A percentile compares a stretch with the other conserved stretches of the same genome.
These are phyloP conservation scores for Drosophila arizonae DNA, from an alignment of 1,140 invertebrate genomes.

Conservation along the genomic window DNA sequence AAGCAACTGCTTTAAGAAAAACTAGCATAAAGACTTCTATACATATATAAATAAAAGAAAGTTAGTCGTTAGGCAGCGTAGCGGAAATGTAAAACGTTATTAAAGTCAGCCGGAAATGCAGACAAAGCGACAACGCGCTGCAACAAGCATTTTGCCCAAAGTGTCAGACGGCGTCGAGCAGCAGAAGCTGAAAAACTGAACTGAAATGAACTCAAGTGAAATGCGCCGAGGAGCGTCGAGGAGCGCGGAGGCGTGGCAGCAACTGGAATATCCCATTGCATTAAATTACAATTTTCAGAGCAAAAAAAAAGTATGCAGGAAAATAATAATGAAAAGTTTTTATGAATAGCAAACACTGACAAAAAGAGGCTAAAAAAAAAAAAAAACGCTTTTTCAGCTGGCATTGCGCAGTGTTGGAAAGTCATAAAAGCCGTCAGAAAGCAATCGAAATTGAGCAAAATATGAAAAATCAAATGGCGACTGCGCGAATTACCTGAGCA, in stretches of 20 bases:
- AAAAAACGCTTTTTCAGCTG: not conserved
- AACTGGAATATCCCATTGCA: conserved; percentile 3
- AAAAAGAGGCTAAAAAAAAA: not conserved
- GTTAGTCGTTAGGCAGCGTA: conserved; percentile 13
- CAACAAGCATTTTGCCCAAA: conserved; percentile 64
- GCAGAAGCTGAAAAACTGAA: conserved; percentile 18
- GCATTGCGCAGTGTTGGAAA: conserved; percentile 12
- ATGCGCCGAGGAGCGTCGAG: conserved; percentile 20
- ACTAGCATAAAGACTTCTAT: conserved; percentile 40
- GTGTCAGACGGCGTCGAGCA: conserved; percentile 51
- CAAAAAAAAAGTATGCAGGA: conserved; percentile 26
- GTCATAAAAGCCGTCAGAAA: not conserved
- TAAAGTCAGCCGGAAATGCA: conserved; percentile 75
- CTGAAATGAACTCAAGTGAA: conserved; percentile 49
- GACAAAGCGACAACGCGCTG: conserved; percentile 74
- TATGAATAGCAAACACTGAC: conserved; percentile 15
- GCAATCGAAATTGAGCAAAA: conserved; percentile 15
- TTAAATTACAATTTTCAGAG: conserved; percentile 42
- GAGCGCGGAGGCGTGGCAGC: conserved; percentile 25
- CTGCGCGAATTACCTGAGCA: conserved; percentile 35
- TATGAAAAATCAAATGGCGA: conserved; percentile 18
- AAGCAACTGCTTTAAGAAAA: not conserved
- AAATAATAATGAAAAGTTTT: conserved; percentile 58
- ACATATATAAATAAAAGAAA: not conserved
- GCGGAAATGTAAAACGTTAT: conserved; percentile 66